A percentile compares a stretch with the other conserved stretches of the same genome.
phyloP scores from a whole-genome alignment of 2,888 invertebrate species.

The Epicampocera succincta region DNA sequence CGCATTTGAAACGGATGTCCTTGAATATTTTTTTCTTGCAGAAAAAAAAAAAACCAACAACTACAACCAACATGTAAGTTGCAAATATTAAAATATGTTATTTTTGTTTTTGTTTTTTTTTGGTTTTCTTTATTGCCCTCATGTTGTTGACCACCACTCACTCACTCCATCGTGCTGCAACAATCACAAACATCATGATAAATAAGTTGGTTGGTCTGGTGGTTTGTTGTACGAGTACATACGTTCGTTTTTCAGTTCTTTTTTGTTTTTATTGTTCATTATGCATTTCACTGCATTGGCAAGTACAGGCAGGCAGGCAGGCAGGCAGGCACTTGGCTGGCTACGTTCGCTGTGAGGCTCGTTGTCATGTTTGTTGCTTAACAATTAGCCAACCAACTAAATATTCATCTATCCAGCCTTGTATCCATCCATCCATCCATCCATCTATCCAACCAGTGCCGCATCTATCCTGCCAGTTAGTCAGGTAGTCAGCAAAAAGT shows the following conservation, averaged over 20 bases:
- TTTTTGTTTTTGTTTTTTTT: constrained; percentile 11
- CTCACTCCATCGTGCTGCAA: constrained; percentile 11
- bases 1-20: constrained; percentile 74
- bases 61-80: constrained; percentile 20
- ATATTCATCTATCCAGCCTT: background rate
- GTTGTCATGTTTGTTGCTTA: constrained; percentile 20
- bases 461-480: constrained; percentile 4
- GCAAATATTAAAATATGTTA: constrained; percentile 31
- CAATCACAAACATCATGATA: constrained; percentile 41
- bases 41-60: constrained; percentile 30
- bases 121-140: constrained; percentile 7
- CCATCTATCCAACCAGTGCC: background rate
- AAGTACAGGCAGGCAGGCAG: too few relatives aligned
- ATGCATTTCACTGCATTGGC: constrained; percentile 32
- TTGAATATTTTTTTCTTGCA: constrained; percentile 65
- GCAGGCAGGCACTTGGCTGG: constrained; percentile 66
- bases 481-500: background rate
- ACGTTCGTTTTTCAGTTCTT: background rate
- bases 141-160: constrained; percentile 39
- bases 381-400: constrained; percentile 32
- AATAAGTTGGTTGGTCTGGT: constrained; percentile 50
- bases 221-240: constrained; percentile 3
- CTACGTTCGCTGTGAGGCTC: background rate
- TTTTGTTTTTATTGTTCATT: background rate
- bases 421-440: constrained; percentile 1